A percentile compares a stretch with the other conserved stretches of the same genome.
Evolutionary conservation across 1,140 invertebrate genomes (phyloP).

Genomic region (Formica selysi): DNA sequence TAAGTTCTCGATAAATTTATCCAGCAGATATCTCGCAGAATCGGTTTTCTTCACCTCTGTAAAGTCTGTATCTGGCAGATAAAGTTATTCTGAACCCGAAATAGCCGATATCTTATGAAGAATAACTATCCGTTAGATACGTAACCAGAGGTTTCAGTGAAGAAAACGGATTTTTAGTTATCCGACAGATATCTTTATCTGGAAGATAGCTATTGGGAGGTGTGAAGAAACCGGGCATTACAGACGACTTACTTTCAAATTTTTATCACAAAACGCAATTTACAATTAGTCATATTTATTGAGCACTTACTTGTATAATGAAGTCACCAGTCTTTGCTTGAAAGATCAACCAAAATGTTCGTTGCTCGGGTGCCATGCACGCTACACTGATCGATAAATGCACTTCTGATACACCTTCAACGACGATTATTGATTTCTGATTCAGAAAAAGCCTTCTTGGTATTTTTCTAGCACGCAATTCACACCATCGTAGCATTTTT

Average conservation of each 20-base stretch:
- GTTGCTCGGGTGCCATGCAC: constrained; percentile 56
- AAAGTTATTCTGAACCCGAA: background rate
- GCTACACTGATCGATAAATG: constrained; percentile 67
- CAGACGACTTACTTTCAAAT: background rate
- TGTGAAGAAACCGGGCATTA: constrained; percentile 4
- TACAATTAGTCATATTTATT: background rate
- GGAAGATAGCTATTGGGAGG: background rate
- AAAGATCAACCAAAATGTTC: constrained; percentile 73
- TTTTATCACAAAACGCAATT: background rate
- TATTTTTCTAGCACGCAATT: constrained; percentile 69
- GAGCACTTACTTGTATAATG: constrained; percentile 68
- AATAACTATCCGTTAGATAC: constrained; percentile 21
- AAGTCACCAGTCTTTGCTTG: constrained; percentile 72
- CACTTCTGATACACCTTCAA: constrained; percentile 25
- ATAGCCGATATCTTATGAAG: constrained; percentile 2
- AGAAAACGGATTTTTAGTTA: constrained; percentile 6
- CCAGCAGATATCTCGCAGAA: background rate
- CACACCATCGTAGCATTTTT: constrained; percentile 65
- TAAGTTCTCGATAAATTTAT: background rate
- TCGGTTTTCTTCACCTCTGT: background rate
- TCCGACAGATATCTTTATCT: constrained; percentile 1
- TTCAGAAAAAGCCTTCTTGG: constrained; percentile 73
- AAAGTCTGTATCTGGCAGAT: background rate
- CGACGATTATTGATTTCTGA: constrained; percentile 56
- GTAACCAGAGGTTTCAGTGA: background rate